A percentile compares a stretch with the other conserved stretches of the same genome.
phyloP scores from a whole-genome alignment of 2,113 vertebrate genomes.

The Gymnorhina tibicen region DNA sequence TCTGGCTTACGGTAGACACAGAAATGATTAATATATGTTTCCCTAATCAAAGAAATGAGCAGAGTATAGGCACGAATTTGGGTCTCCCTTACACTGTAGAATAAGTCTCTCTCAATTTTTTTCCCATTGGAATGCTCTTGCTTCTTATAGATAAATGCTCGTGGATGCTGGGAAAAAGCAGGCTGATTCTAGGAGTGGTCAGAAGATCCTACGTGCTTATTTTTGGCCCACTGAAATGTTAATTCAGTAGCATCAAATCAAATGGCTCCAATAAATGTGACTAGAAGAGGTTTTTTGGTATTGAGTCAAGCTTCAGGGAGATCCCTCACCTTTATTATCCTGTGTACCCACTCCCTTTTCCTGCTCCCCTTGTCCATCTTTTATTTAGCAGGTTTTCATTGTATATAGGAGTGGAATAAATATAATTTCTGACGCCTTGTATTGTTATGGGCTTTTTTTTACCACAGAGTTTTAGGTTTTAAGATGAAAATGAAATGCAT shows the following conservation, averaged over 20 bases:
- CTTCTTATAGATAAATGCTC: neutral
- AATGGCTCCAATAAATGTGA: neutral
- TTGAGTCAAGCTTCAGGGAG: neutral
- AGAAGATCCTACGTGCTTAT: neutral
- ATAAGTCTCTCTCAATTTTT: neutral
- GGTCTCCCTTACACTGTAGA: neutral
- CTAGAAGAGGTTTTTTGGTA: neutral
- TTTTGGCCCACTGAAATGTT: neutral
- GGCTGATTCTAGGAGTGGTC: neutral
- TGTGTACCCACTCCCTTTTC: neutral
- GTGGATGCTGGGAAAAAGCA: neutral
- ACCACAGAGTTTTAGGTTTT: neutral
- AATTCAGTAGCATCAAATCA: neutral
- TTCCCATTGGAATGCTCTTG: neutral
- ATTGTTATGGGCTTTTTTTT: neutral
- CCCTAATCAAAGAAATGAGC: neutral
- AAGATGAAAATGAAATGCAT: neutral
- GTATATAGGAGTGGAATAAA: neutral
- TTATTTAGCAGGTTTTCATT: neutral
- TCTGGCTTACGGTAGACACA: neutral
- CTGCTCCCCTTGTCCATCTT: neutral
- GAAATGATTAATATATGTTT: neutral
- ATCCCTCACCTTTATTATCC: neutral
- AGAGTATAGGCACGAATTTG: neutral
- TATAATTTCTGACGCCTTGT: neutral